Percentiles rank a stretch among this genome's conserved stretches.
Conservation (phyloP, 2,113 vertebrate genomes). For the Vimba vimba region DNA sequence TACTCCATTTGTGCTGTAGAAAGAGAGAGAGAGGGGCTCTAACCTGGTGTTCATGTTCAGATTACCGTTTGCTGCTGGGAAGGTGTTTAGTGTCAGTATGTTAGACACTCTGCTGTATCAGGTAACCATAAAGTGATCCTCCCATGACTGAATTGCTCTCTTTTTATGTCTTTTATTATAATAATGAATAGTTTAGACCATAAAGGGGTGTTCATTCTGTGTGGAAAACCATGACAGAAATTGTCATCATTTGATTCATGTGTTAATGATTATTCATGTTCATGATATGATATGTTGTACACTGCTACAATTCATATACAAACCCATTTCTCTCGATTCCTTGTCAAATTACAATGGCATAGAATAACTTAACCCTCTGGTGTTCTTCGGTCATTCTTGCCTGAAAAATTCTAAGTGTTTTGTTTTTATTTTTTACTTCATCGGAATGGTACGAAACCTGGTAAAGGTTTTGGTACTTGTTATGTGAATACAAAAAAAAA, state of each 20-base stretch:
- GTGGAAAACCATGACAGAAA: not conserved
- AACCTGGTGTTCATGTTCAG: conserved; percentile 87
- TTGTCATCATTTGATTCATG: not conserved
- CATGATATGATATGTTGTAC: not conserved
- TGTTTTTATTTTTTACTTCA: too few species aligned
- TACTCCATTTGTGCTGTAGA: conserved; percentile 67
- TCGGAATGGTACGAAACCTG: too few species aligned
- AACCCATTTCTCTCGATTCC: not conserved
- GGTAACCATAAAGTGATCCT: conserved; percentile 64
- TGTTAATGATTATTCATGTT: not conserved
- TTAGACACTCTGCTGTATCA: conserved; percentile 85
- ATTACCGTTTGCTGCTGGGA: conserved; percentile 83
- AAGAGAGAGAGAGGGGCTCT: conserved; percentile 83
- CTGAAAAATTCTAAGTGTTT: too few species aligned
- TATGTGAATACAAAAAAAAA: too few species aligned
- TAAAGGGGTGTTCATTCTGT: not conserved
- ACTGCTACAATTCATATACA: not conserved
- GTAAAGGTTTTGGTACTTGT: too few species aligned
- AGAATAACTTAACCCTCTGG: not conserved
- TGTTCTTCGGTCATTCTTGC: too few species aligned
- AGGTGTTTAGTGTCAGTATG: conserved; percentile 87
- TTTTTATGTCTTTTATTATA: not conserved
- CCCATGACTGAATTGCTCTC: not conserved
- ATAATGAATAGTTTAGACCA: not conserved
- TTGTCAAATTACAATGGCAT: not conserved